A percentile compares a stretch with the other conserved stretches of the same genome.
Conservation (phyloP, 2,888 invertebrate genomes). For the Lasioglossum pauxillum region DNA sequence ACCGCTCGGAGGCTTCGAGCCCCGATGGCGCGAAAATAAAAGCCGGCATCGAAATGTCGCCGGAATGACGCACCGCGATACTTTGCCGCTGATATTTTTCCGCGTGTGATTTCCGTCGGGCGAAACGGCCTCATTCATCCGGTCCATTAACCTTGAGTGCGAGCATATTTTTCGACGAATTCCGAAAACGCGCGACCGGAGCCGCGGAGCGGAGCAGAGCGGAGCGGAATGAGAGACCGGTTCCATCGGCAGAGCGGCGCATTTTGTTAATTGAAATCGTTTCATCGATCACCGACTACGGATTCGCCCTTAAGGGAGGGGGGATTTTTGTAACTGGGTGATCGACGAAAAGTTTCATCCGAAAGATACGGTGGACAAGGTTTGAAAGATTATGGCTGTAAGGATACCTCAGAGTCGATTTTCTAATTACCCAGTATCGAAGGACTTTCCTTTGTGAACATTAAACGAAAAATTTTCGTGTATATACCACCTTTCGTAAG, state of each 20-base stretch:
- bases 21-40: slow-evolving; percentile 28
- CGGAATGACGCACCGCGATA: slow-evolving; percentile 56
- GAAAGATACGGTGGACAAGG: slow-evolving; percentile 3
- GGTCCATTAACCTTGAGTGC: slow-evolving; percentile 74
- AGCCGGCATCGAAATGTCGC: slow-evolving; percentile 12
- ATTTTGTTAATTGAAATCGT: slow-evolving; percentile 79
- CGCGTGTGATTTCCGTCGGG: slow-evolving; percentile 61
- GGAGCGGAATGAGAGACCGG: slow-evolving; percentile 66
- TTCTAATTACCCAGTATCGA: no score
- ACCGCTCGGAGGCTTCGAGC: slow-evolving; percentile 15
- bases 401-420: background rate
- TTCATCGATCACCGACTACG: slow-evolving; percentile 74
- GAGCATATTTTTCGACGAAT: slow-evolving; percentile 72
- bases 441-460: no score
- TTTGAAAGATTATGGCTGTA: slow-evolving; percentile 33
- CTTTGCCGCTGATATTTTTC: slow-evolving; percentile 65
- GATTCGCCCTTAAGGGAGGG: slow-evolving; percentile 53
- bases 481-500: background rate
- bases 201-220: slow-evolving; percentile 1
- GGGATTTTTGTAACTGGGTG: slow-evolving; percentile 30
- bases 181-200: slow-evolving; percentile 52
- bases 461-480: no score
- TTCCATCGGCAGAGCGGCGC: slow-evolving; percentile 59
- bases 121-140: slow-evolving; percentile 70
- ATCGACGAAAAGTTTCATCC: slow-evolving; percentile 21